Evolutionary conservation across 2,797 vertebrate species (phyloP).

Genomic region (Leptodactylus fallax): DNA sequence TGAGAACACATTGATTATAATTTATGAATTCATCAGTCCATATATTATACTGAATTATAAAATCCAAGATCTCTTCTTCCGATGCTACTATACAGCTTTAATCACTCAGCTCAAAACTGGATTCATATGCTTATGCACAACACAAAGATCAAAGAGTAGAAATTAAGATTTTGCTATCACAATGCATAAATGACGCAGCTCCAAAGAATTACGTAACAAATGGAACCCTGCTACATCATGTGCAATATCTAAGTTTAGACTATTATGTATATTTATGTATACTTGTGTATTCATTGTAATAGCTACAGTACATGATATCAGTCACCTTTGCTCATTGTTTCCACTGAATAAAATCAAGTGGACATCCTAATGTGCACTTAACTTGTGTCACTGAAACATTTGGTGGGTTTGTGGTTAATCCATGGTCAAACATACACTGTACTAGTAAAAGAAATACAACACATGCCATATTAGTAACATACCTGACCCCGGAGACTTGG

Average conservation of each 20-base stretch:
- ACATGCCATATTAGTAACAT: not conserved
- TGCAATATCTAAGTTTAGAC: not conserved
- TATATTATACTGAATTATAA: not conserved
- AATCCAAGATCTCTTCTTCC: constrained; percentile 15
- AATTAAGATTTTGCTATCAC: not conserved
- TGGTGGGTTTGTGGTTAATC: constrained; percentile 4
- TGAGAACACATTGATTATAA: not conserved
- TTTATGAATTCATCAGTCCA: not conserved
- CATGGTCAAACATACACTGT: constrained; percentile 2
- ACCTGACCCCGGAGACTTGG: not conserved
- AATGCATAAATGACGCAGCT: not conserved
- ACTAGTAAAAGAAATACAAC: not conserved
- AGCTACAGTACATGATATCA: not conserved
- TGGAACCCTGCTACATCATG: not conserved
- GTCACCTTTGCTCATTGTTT: constrained; percentile 17
- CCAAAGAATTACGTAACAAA: not conserved
- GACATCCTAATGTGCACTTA: not conserved
- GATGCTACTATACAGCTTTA: constrained; percentile 14
- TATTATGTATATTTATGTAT: not conserved
- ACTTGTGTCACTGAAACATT: not conserved
- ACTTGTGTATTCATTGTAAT: not conserved
- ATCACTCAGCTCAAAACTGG: not conserved
- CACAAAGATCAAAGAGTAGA: not conserved
- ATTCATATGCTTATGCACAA: constrained; percentile 10
- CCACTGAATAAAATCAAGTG: constrained; percentile 9